These are phyloP conservation scores for Arothron firmamentum DNA, from an alignment of 2,113 vertebrate species.

Conservation along the genomic window DNA sequence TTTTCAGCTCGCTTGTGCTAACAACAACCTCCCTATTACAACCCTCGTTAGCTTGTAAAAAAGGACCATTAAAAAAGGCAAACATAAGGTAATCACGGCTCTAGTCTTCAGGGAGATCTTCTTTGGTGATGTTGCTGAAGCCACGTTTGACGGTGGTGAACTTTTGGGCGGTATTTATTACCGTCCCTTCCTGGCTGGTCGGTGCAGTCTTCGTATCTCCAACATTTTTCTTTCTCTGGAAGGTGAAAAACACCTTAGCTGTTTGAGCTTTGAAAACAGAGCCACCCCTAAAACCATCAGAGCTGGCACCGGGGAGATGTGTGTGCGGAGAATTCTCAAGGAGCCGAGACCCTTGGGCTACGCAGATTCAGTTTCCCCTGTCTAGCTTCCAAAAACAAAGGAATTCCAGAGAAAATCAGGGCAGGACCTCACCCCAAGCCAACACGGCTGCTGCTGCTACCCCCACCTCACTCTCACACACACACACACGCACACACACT, in stretches of 20 bases:
- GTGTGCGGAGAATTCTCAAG: constrained; percentile 66
- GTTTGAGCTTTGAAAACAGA: constrained; percentile 63
- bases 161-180: constrained; percentile 41
- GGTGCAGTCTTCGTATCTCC: constrained; percentile 39
- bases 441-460: constrained; percentile 24
- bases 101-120: too few species aligned
- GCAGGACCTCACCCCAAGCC: constrained; percentile 70
- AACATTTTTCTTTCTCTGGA: constrained; percentile 19
- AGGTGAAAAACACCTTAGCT: constrained; percentile 65
- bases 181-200: constrained; percentile 27
- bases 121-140: neutral
- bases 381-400: constrained; percentile 75
- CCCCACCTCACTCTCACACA: constrained; percentile 11
- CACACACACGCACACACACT: constrained; percentile 14
- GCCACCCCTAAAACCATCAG: constrained; percentile 57
- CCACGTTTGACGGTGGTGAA: constrained; percentile 2
- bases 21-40: constrained; percentile 15
- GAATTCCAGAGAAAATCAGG: constrained; percentile 78
- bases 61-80: neutral
- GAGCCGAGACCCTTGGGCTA: constrained; percentile 66
- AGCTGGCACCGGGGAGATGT: constrained; percentile 49
- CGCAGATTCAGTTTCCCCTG: constrained; percentile 70
- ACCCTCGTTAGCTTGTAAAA: constrained; percentile 22
- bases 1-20: neutral
- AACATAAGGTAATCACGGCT: neutral